Percentiles rank a stretch among this genome's conserved stretches.
Evolutionary conservation across 1,140 invertebrate genomes (phyloP).

Genomic region (Zaprionus inermis): DNA sequence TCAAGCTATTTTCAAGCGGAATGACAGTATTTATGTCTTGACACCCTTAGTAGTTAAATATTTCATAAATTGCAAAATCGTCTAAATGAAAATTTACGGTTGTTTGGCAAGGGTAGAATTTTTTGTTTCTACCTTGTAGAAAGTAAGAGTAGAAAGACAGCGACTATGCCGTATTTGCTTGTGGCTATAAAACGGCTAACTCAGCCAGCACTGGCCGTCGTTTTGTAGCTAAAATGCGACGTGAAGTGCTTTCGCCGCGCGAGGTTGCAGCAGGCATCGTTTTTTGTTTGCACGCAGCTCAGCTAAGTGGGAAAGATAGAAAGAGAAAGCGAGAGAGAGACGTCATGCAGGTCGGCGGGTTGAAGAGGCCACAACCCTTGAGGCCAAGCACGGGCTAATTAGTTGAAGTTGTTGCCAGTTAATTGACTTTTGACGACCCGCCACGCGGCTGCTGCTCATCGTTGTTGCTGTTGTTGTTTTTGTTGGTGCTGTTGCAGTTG

Average conservation of each 20-base stretch:
- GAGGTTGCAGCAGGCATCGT: conserved; percentile 40
- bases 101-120: too few relatives aligned
- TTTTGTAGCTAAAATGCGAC: conserved; percentile 33
- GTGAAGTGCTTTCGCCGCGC: conserved; percentile 44
- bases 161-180: not conserved
- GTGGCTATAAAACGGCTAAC: not conserved
- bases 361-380: conserved; percentile 45
- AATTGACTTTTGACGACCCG: conserved; percentile 77
- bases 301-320: not conserved
- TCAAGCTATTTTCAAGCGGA: too few relatives aligned
- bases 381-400: conserved; percentile 67
- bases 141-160: too few relatives aligned
- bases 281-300: conserved; percentile 37
- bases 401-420: conserved; percentile 76
- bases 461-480: conserved; percentile 23
- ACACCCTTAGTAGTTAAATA: too few relatives aligned
- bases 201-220: not conserved
- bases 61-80: too few relatives aligned
- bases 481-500: conserved; percentile 27
- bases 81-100: too few relatives aligned
- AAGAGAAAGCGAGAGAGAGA: too few relatives aligned
- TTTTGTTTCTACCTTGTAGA: too few relatives aligned
- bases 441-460: conserved; percentile 19
- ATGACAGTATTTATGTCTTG: too few relatives aligned
- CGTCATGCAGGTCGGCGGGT: not conserved